Conservation (phyloP, 2,113 vertebrate genomes). For the Pantherophis guttatus region DNA sequence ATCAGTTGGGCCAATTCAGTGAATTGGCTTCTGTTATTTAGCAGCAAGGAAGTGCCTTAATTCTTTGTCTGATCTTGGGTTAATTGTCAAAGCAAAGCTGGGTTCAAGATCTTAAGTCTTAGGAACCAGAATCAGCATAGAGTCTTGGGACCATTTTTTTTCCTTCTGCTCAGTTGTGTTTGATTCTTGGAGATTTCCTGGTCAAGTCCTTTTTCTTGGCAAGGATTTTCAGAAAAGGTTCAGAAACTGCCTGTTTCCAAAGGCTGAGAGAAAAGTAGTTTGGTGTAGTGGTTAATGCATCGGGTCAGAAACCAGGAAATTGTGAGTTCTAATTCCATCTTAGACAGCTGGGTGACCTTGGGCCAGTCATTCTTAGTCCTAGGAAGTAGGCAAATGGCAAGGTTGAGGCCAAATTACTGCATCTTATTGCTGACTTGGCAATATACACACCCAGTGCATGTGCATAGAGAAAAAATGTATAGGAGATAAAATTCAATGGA, state of each 20-base stretch:
- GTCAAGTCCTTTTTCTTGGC: neutral
- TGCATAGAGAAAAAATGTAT: neutral
- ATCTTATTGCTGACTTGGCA: neutral
- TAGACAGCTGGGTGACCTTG: no score
- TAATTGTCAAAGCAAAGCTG: neutral
- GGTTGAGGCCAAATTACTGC: neutral
- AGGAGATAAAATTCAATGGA: neutral
- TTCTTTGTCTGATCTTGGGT: neutral
- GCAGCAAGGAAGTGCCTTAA: neutral
- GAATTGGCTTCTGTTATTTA: neutral
- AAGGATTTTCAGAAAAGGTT: no score
- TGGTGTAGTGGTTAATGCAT: no score
- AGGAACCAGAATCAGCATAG: neutral
- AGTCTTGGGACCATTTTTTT: neutral
- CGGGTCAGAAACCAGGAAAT: no score
- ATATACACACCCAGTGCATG: neutral
- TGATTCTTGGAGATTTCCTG: neutral
- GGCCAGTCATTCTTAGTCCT: no score
- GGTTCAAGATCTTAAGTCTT: neutral
- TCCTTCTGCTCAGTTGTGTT: neutral
- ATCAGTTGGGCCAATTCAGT: neutral
- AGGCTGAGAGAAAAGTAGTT: no score
- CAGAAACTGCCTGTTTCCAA: no score
- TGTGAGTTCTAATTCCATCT: no score
- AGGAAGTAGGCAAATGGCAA: no score